These are phyloP conservation scores for Siniperca scherzeri DNA, from an alignment of 2,797 vertebrate genomes.

Conservation along the genomic window DNA sequence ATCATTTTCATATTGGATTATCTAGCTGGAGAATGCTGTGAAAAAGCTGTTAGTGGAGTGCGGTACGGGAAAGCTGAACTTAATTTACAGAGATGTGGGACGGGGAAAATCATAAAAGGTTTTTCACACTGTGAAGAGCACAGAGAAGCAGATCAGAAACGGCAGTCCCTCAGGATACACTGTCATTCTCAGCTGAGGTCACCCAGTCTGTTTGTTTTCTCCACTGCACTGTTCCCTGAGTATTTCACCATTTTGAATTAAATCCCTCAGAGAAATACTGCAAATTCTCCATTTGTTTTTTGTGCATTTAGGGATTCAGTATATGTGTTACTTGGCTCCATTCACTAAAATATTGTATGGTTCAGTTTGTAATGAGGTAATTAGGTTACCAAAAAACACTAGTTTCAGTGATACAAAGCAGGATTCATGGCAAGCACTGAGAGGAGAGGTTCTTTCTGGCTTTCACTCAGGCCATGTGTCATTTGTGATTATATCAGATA, in stretches of 20 bases:
- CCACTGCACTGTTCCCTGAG: constrained; percentile 26
- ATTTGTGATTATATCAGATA: constrained; percentile 30
- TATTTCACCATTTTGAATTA: constrained; percentile 25
- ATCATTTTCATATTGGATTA: constrained; percentile 28
- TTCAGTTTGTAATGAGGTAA: constrained; percentile 2
- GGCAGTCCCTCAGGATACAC: constrained; percentile 55
- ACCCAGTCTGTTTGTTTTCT: constrained; percentile 69
- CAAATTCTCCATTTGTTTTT: neutral
- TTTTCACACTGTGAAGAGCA: constrained; percentile 76
- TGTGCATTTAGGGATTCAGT: constrained; percentile 45
- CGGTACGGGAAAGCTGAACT: constrained; percentile 33
- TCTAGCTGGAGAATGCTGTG: neutral
- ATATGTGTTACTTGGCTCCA: neutral
- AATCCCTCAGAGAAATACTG: constrained; percentile 29
- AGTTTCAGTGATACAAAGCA: constrained; percentile 6
- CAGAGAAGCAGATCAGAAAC: constrained; percentile 70
- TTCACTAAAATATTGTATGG: constrained; percentile 7
- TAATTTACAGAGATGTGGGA: constrained; percentile 63
- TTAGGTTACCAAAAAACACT: neutral
- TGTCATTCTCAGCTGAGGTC: constrained; percentile 70
- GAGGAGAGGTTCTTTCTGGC: neutral
- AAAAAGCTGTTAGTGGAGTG: constrained; percentile 8
- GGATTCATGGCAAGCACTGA: constrained; percentile 4
- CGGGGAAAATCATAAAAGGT: constrained; percentile 72
- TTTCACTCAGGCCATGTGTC: constrained; percentile 16